Percentiles rank a stretch among this genome's conserved stretches.
phyloP scores from a whole-genome alignment of 2,797 vertebrate genomes.

The Chloroceryle inda region DNA sequence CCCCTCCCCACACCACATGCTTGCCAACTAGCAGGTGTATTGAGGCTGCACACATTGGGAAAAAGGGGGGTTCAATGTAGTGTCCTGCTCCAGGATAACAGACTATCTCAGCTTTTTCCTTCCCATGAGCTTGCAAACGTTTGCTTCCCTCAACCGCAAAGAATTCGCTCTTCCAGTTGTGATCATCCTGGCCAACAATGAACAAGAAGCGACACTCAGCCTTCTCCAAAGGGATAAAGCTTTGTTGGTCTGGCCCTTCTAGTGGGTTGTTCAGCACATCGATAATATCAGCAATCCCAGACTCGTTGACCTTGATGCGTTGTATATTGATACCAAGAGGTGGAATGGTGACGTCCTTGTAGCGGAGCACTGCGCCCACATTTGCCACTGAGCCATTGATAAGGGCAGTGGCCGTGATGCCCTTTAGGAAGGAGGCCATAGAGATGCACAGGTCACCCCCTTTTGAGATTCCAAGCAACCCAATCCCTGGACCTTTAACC shows the following conservation, averaged over 20 bases:
- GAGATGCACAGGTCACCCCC: constrained; percentile 87
- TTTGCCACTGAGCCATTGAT: constrained; percentile 87
- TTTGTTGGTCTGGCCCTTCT: constrained; percentile 74
- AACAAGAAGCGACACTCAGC: constrained; percentile 84
- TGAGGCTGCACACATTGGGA: constrained; percentile 82
- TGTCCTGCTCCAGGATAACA: constrained; percentile 89
- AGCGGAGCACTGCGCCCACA: constrained; percentile 78
- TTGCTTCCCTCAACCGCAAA: constrained; percentile 84
- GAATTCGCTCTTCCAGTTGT: constrained; percentile 86
- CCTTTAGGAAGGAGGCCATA: constrained; percentile 89
- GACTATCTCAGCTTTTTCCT: constrained; percentile 85
- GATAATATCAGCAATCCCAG: constrained; percentile 75
- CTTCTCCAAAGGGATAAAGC: constrained; percentile 86
- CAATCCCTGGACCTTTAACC: constrained; percentile 88
- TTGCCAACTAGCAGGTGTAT: constrained; percentile 76
- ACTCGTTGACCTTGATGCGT: constrained; percentile 61
- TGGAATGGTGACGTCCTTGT: constrained; percentile 82
- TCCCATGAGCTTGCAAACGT: constrained; percentile 83
- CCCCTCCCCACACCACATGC: constrained; percentile 85
- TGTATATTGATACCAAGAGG: not conserved
- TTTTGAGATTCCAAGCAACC: constrained; percentile 89
- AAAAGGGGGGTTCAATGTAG: constrained; percentile 89
- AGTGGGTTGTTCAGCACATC: constrained; percentile 80
- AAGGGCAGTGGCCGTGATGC: constrained; percentile 84
- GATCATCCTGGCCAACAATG: constrained; percentile 85